A percentile compares a stretch with the other conserved stretches of the same genome.
Evolutionary conservation across 2,113 vertebrate species (phyloP).

Genomic region (Rutilus rutilus): DNA sequence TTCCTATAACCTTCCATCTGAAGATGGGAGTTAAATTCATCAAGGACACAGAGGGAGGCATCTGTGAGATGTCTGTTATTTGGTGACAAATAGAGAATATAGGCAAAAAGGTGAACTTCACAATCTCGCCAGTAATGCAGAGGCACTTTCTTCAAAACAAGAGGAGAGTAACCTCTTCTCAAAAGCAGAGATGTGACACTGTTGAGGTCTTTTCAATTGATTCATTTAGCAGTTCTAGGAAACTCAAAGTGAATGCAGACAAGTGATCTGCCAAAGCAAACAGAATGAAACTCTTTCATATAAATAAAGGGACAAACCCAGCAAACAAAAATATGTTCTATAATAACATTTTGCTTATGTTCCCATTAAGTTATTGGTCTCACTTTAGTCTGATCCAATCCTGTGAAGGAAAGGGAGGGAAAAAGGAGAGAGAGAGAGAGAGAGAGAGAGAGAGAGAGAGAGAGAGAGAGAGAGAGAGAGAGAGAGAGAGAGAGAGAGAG

Average conservation of each 20-base stretch:
- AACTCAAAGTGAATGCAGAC: background rate
- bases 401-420: too few species aligned
- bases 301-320: too few species aligned
- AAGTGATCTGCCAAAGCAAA: background rate
- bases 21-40: background rate
- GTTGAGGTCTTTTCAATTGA: background rate
- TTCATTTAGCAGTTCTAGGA: background rate
- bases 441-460: too few species aligned
- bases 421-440: too few species aligned
- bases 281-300: background rate
- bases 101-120: slow-evolving; percentile 15
- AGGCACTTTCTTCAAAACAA: background rate
- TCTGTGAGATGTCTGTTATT: background rate
- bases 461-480: too few species aligned
- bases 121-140: background rate
- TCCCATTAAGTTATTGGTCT: too few species aligned
- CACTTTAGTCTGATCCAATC: too few species aligned
- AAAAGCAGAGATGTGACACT: background rate
- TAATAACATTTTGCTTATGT: too few species aligned
- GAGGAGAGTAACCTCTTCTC: background rate
- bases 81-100: background rate
- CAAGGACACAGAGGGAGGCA: background rate
- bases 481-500: too few species aligned
- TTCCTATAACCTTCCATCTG: background rate
- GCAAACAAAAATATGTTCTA: too few species aligned